Conservation (phyloP, 2,888 invertebrate genomes). For the Agonopterix subpropinquella region DNA sequence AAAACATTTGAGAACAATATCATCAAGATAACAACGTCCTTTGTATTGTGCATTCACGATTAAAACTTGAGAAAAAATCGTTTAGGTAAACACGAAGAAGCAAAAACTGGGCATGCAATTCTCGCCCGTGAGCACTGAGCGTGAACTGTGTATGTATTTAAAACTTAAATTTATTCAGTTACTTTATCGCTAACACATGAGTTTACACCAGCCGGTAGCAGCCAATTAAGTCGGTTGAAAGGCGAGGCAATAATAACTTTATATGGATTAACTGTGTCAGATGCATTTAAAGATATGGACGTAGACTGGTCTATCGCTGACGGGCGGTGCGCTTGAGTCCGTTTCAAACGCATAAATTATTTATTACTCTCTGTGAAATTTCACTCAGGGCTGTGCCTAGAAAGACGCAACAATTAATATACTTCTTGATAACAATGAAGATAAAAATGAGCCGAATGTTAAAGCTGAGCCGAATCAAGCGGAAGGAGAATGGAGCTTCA, state of each 20-base stretch:
- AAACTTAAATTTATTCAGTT: constrained; percentile 55
- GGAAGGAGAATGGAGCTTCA: constrained; percentile 29
- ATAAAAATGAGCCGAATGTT: constrained; percentile 33
- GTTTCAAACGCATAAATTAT: constrained; percentile 43
- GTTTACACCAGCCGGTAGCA: constrained; percentile 58
- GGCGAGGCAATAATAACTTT: constrained; percentile 62
- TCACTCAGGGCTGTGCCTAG: constrained; percentile 34
- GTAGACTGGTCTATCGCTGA: constrained; percentile 41
- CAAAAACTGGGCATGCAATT: constrained; percentile 50
- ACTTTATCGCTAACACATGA: constrained; percentile 56
- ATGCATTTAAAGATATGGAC: constrained; percentile 56
- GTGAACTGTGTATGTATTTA: constrained; percentile 36
- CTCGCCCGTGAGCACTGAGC: constrained; percentile 43
- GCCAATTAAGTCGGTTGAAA: constrained; percentile 62
- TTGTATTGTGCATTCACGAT: constrained; percentile 52
- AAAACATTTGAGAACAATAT: constrained; percentile 38
- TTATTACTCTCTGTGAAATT: constrained; percentile 33
- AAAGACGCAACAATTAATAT: constrained; percentile 42
- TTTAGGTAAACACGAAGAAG: constrained; percentile 51
- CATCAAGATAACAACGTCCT: constrained; percentile 41
- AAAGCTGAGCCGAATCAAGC: constrained; percentile 42
- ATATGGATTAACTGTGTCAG: constrained; percentile 66
- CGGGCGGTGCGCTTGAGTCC: constrained; percentile 30
- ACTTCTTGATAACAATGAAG: constrained; percentile 36
- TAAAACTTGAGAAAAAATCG: constrained; percentile 37